These are phyloP conservation scores for Serripes groenlandicus DNA, from an alignment of 2,888 invertebrate genomes.

Conservation along the genomic window DNA sequence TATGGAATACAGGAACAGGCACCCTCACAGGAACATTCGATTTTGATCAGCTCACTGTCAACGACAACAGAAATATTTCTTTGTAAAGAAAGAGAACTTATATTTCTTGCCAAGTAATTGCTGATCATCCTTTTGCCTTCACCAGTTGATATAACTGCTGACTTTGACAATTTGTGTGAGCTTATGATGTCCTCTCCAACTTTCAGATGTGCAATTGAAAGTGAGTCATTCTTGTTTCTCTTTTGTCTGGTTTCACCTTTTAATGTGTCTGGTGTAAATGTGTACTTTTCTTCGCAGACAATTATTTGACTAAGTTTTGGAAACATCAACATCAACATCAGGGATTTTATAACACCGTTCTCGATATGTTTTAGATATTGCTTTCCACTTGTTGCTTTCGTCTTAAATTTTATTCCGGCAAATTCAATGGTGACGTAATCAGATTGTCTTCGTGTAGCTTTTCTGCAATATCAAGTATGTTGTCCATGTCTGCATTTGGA, in stretches of 20 bases:
- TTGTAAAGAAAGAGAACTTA: neutral
- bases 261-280: constrained; percentile 35
- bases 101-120: constrained; percentile 37
- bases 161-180: neutral
- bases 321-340: constrained; percentile 3
- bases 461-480: too few species aligned
- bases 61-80: neutral
- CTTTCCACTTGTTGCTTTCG: neutral
- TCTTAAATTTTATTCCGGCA: constrained; percentile 14
- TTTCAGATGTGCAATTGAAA: neutral
- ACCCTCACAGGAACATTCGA: neutral
- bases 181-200: neutral
- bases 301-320: constrained; percentile 12
- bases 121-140: constrained; percentile 38
- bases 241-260: neutral
- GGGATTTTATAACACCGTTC: constrained; percentile 9
- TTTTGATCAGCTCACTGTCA: neutral
- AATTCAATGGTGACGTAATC: constrained; percentile 14
- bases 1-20: neutral
- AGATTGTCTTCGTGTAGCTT: neutral
- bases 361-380: constrained; percentile 13
- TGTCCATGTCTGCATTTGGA: too few species aligned
- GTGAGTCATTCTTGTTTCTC: neutral
- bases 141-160: constrained; percentile 16
- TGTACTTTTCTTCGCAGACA: constrained; percentile 42